Evolutionary conservation across 2,113 vertebrate genomes (phyloP), one percentile per base, ranked within the genome.

Genomic region (Corynorhinus townsendii): DNA sequence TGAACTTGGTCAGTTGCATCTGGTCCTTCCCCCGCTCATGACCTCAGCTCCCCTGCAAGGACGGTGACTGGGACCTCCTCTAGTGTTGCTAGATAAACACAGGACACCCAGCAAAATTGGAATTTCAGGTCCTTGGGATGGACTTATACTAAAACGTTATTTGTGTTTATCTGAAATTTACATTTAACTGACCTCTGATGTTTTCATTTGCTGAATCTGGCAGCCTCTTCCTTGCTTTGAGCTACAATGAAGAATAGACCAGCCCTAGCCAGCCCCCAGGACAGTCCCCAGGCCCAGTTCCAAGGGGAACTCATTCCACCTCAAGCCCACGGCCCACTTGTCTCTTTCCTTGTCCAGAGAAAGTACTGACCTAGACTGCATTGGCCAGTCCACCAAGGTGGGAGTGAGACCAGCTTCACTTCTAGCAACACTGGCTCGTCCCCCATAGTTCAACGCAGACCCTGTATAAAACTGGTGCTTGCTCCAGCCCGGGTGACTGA

Each of bases 361-460:
- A 73, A 56, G 4, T 1, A 6, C 26, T 5, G 45, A n/a, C 59
- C 12, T 16, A 28, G 2, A 15, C 4, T 9, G 1, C 12, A 1
- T 2, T 0, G 2, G 40, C 52, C 14, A 33, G 22, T 6, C 12
- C 1, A 0, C 40, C 4, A 4, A 16, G 40, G 69, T 5, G 19
- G 22, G 11, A 20, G 79, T 11, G 40, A 72, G 28, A 26, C 9
- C 19, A 45, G n/a, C 10, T 20, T n/a, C 33, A 0, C 24, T 59
- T 30, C 72, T 19, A 20, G 47, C 4, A 16, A 16, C 7, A 1
- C 0, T 9, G 30, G 24, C 20, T 45, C 19, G 30, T 5, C 45
- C 75, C 28, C 71, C 1, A 0, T 19, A 4, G 2, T 11, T 33
- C n/a, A 20, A 1, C 80, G 40, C 88, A 38, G 43, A 0, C 33